Base-by-base conservation (phyloP, 2,888 invertebrate genomes). In the Noctua comes region DNA sequence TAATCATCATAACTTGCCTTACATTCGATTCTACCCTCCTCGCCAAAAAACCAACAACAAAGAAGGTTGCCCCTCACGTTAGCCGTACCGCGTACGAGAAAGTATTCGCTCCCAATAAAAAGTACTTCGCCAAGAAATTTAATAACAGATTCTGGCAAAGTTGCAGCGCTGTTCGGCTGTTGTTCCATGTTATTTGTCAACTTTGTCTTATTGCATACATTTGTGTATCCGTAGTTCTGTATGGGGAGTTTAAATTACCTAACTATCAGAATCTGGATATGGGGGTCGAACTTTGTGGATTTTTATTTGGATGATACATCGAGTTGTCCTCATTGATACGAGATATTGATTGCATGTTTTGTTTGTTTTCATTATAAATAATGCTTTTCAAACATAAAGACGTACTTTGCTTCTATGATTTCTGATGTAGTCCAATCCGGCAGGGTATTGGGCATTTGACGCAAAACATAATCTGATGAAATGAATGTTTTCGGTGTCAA, bases 61-160 rank as follows among this genome's bases (percentile, higher is more conserved):
- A 83, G 48, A 83, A 70, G 77, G 86, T 70, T 18, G 57, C 59
- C 59, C 11, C 69, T 24, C 13, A 46, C 68, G 74, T 31, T 36
- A 40, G 73, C 66, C 71, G 48, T 71, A 79, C 68, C 54, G 8
- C 66, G 40, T 66, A 66, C 51, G 73, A 68, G 54, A 74, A 85
- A 84, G 85, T 85, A 85, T 85, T 84, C 66, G 57, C 75, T 16
- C 21, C 36, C 68, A 66, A 73, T 77, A 82, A 84, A 88, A 88
- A 81, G 59, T 71, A 75, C 84, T 87, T 84, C 79, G 80, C 79
- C 72, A 87, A 87, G 88, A 88, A 87, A 86, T 87, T 87, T 87
- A 87, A 87, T 87, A 88, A 79, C 77, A 84, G 77, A 87, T 88
- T 87, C 85, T 82, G 62, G 40, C 18, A 76, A 87, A 87, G 79